phyloP scores from a whole-genome alignment of 2,797 vertebrate species.

The Enteromius paludinosus region DNA sequence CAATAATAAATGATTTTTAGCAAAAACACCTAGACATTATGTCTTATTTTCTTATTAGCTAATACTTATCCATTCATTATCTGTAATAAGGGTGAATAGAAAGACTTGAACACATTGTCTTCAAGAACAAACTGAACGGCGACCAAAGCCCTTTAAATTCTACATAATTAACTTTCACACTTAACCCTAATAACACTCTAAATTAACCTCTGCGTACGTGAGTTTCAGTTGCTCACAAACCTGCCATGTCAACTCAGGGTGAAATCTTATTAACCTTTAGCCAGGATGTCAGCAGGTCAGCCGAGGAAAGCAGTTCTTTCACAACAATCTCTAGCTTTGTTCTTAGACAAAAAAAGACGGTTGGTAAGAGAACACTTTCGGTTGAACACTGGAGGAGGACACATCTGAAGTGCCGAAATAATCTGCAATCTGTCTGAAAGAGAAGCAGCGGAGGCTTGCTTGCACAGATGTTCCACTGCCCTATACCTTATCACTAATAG shows the following conservation, averaged over 20 bases:
- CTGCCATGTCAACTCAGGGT: not conserved
- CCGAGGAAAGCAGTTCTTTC: not conserved
- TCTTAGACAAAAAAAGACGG: not conserved
- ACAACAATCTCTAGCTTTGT: not conserved
- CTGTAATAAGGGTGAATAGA: conserved; percentile 1
- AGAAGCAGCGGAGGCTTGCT: conserved; percentile 10
- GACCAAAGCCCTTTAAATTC: not conserved
- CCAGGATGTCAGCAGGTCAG: conserved; percentile 34
- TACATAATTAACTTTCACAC: not conserved
- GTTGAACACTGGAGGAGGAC: not conserved
- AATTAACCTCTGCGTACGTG: not conserved
- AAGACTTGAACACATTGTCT: not conserved
- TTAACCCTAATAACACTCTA: conserved; percentile 20
- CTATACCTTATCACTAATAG: conserved; percentile 50
- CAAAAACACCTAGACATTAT: conserved; percentile 11
- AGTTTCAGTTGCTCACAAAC: not conserved
- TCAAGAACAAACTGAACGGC: not conserved
- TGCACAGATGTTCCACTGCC: conserved; percentile 33
- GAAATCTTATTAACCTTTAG: conserved; percentile 37
- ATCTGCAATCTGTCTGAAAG: conserved; percentile 36
- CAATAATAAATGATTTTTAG: not conserved
- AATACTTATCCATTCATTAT: not conserved
- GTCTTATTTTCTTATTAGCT: not conserved
- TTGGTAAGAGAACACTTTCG: not conserved
- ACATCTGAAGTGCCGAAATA: not conserved